Conservation (phyloP, 2,113 vertebrate genomes). For the Pteruthius melanotis region DNA sequence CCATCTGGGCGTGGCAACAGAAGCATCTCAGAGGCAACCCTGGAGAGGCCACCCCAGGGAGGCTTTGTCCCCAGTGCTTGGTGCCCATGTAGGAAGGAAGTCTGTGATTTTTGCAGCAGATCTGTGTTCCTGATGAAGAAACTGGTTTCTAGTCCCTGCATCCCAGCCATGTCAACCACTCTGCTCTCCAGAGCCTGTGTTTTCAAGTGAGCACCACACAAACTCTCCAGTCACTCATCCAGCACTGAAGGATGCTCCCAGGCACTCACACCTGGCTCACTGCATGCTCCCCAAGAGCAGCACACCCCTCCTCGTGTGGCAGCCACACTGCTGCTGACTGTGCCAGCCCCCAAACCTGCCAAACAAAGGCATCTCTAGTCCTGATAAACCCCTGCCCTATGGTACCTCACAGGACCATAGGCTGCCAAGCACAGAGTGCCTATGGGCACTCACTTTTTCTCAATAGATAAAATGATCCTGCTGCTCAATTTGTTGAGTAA, state of each 20-base stretch:
- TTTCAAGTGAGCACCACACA: neutral
- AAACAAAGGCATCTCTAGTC: rapidly evolving
- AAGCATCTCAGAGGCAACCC: neutral
- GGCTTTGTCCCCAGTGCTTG: neutral
- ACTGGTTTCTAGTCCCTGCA: neutral
- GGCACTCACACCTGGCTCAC: rapidly evolving
- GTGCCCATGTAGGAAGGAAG: neutral
- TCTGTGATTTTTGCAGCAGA: neutral
- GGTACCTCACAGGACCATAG: neutral
- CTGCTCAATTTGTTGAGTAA: neutral
- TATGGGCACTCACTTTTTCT: neutral
- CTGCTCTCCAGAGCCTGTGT: neutral
- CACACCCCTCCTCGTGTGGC: rapidly evolving
- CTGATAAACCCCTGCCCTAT: neutral
- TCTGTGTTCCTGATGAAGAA: neutral
- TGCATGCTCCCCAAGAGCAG: neutral
- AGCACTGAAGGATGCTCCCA: neutral
- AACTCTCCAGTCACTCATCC: neutral
- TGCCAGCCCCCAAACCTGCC: neutral
- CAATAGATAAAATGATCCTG: neutral
- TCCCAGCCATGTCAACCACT: rapidly evolving
- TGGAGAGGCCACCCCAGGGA: neutral
- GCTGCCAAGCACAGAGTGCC: neutral
- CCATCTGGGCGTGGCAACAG: neutral
- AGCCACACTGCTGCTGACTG: rapidly evolving